Evolutionary conservation across 2,113 vertebrate species (phyloP), one percentile per base, ranked within the genome.

Genomic region (Hiodon alosoides): DNA sequence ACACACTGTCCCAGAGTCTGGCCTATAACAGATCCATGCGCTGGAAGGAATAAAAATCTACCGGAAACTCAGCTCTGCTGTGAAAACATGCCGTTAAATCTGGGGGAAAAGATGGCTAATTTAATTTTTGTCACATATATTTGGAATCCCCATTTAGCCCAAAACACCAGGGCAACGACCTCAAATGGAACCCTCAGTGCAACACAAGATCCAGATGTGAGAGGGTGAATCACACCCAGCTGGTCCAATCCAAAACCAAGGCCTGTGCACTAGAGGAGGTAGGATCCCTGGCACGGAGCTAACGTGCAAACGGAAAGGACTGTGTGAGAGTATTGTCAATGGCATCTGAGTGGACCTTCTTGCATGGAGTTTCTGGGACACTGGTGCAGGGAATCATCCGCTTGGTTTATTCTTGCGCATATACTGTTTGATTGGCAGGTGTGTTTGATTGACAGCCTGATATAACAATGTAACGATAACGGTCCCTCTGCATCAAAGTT

Each of bases 171-270:
- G 59, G 71, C 71, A n/a, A n/a, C 51, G 59, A 73, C 59, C 71
- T 52, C 11, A 17, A 7, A 61, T 52, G 59, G 48, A 73, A 53
- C 60, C 14, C 59, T 50, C 50, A 17, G n/a, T 16, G 59, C 8
- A 53, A 17, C 71, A 62, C 11, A 53, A 9, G 14, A 64, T 73
- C 60, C 71, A 72, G 59, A 72, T 72, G 71, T 73, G 60, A 11
- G 65, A 67, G 65, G 31, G 65, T 52, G n/a, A 14, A 4, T 8
- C 13, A 31, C 48, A 52, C 57, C 55, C 55, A 59, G 70, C 55
- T 60, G 67, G 50, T 69, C 50, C 47, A 48, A 52, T 60, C 59
- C 70, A 59, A 46, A 71, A 14, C 5, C 5, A 7, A 59, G 70
- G 55, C 46, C 70, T 5, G 16, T 55, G 17, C 57, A 48, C 11